Evolutionary conservation across 2,797 vertebrate species (phyloP), one percentile per base, ranked within the genome.

Genomic region (Limnodromus scolopaceus): DNA sequence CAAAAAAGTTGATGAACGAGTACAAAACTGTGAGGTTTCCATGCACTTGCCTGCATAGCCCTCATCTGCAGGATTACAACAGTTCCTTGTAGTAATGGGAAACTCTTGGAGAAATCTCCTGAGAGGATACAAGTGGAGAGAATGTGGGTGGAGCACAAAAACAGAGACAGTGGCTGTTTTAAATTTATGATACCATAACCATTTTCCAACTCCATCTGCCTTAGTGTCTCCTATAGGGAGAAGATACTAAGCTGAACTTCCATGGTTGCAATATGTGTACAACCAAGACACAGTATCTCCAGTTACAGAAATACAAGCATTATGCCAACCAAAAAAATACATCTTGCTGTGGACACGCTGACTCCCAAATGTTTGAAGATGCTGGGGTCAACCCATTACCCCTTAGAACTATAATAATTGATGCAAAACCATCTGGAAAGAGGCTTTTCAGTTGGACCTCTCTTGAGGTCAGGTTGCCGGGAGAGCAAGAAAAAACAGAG

Each of bases 91-190:
- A 70, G 46, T 18, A 60, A 48, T 16, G n/a, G 32, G 43, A 66
- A 84, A 19, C 45, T 60, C 6, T 14, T 66, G 58, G 36, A 22
- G 13, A 57, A 71, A 41, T 60, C 24, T 84, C 30, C 25, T n/a
- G 57, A 84, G 36, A 17, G 22, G 32, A 68, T n/a, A 55, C 1
- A 32, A 41, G 9, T 19, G n/a, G n/a, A n/a, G n/a, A n/a, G n/a
- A n/a, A n/a, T n/a, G n/a, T n/a, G 14, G 5, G 9, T 57, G 27
- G 5, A 24, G 3, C 20, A 79, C 16, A 68, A 75, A 93, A 65
- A 38, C 19, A 36, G 0, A 1, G 22, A 8, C 28, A 46, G 23
- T 1, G 1, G 27, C 20, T 79, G 6, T 8, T 81, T 43, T 54
- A 41, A 43, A 63, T 65, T 39, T 66, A 16, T 45, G 28, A 9